phyloP scores from a whole-genome alignment of 1,140 invertebrate genomes.

The Paralvinella palmiformis region DNA sequence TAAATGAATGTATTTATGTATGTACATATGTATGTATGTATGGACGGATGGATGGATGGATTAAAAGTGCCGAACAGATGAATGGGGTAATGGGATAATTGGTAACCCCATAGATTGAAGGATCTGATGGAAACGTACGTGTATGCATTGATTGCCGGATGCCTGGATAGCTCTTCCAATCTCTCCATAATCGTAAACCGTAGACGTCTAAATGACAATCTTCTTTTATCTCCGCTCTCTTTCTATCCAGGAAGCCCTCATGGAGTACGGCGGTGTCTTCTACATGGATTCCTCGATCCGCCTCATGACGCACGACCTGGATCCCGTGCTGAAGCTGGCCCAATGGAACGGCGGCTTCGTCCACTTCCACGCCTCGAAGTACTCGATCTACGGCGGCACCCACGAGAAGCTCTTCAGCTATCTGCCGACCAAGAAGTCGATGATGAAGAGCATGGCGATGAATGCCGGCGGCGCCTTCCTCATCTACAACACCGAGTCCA shows the following conservation, averaged over 20 bases:
- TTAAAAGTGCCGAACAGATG: too few relatives aligned
- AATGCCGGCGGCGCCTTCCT: slow-evolving; percentile 26
- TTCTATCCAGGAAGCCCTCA: slow-evolving; percentile 24
- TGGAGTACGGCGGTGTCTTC: slow-evolving; percentile 23
- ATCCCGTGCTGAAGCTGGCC: background rate
- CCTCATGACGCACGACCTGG: slow-evolving; percentile 20
- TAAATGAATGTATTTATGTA: too few relatives aligned
- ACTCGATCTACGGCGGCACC: slow-evolving; percentile 29
- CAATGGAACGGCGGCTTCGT: background rate
- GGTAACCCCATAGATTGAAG: too few relatives aligned
- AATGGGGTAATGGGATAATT: too few relatives aligned
- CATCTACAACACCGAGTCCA: slow-evolving; percentile 25
- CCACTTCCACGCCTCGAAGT: slow-evolving; percentile 5
- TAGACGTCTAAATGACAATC: too few relatives aligned
- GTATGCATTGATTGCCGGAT: too few relatives aligned
- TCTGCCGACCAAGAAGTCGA: slow-evolving; percentile 21
- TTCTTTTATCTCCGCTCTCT: too few relatives aligned
- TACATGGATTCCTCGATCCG: slow-evolving; percentile 28
- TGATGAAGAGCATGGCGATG: slow-evolving; percentile 21
- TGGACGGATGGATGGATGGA: too few relatives aligned
- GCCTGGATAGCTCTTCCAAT: too few relatives aligned
- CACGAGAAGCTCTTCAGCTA: slow-evolving; percentile 29
- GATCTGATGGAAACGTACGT: too few relatives aligned
- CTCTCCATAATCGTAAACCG: too few relatives aligned
- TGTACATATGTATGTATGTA: too few relatives aligned